phyloP scores from a whole-genome alignment of 2,797 vertebrate species.

The Megalops cyprinoides region DNA sequence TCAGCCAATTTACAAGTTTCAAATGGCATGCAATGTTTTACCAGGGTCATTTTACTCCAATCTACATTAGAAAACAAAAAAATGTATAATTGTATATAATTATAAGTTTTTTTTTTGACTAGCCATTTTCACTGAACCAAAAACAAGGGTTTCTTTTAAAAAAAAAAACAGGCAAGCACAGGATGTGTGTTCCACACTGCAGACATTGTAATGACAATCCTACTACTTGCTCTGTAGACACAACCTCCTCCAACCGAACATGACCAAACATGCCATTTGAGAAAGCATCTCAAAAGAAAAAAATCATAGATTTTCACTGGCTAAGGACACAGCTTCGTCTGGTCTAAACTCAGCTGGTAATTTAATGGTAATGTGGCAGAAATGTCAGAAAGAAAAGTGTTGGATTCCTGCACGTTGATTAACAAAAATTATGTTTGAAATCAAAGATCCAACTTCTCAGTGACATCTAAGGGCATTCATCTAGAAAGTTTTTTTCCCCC shows the following conservation, averaged over 20 bases:
- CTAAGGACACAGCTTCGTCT: not conserved
- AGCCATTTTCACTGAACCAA: slow-evolving; percentile 1
- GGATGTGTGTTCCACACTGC: not conserved
- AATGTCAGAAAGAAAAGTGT: not conserved
- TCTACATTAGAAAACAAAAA: not conserved
- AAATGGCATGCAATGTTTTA: slow-evolving; percentile 9
- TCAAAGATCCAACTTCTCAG: no score
- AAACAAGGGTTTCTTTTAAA: not conserved
- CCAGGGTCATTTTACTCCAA: not conserved
- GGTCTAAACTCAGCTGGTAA: no score
- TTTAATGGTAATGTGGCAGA: not conserved
- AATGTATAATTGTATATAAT: slow-evolving; percentile 16
- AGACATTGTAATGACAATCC: not conserved
- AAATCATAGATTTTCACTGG: not conserved
- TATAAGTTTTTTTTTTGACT: not conserved
- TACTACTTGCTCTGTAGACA: no score
- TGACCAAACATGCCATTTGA: not conserved
- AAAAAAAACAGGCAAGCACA: not conserved
- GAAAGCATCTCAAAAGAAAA: not conserved
- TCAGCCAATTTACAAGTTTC: not conserved
- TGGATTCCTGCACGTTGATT: not conserved
- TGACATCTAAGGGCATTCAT: not conserved
- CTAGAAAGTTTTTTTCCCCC: not conserved
- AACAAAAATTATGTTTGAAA: not conserved
- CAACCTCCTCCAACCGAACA: not conserved